Percentiles rank a stretch among this genome's conserved stretches.
Evolutionary conservation across 2,797 vertebrate genomes (phyloP).

Genomic region (Psittacula echo): DNA sequence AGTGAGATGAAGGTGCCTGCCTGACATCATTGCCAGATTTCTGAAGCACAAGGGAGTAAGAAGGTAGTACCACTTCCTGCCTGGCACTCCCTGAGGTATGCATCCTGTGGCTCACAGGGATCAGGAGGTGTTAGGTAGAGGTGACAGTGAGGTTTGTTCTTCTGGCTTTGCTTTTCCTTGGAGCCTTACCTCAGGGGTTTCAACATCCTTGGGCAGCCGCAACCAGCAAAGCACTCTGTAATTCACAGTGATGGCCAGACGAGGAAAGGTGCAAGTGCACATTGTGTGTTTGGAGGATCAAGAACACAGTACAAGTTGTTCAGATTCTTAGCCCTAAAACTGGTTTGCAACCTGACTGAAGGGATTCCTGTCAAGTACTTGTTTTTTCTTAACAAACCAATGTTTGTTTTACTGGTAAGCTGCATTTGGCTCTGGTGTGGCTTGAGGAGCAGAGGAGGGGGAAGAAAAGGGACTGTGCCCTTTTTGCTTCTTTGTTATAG

Average conservation of each 20-base stretch:
- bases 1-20: neutral
- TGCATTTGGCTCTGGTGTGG: neutral
- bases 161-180: neutral
- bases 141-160: neutral
- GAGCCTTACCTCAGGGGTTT: neutral
- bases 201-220: rapidly evolving
- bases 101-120: neutral
- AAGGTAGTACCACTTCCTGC: neutral
- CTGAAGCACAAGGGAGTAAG: neutral
- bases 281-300: neutral
- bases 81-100: rapidly evolving
- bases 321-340: neutral
- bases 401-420: neutral
- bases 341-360: neutral
- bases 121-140: neutral
- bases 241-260: neutral
- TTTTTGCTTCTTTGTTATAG: neutral
- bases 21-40: neutral
- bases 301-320: neutral
- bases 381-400: neutral
- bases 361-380: neutral
- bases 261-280: neutral
- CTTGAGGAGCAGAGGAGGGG: neutral
- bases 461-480: neutral
- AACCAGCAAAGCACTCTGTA: neutral